Evolutionary conservation across 2,888 invertebrate genomes (phyloP), one percentile per base, ranked within the genome.

Genomic region (Folsomia candida): DNA sequence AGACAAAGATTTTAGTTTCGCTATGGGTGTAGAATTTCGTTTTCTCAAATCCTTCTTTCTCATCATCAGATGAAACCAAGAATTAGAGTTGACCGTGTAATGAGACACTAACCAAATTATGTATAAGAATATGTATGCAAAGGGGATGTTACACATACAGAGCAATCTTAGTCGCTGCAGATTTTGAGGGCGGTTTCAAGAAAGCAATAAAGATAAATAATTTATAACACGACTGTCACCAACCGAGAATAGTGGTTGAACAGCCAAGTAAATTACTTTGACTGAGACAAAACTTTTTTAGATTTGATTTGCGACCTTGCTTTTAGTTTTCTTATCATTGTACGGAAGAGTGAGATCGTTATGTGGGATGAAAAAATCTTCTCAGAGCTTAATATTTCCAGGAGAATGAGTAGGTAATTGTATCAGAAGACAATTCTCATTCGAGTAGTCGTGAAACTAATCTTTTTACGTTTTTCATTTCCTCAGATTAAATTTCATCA

Each of bases 201-300:
- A 66, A 67, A 63, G 74, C 74, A 74, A 74, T 74, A 74, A 74
- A 71, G 74, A 74, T 74, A 74, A 71, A 74, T 74, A 74, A 74
- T 74, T 74, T 74, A 74, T 71, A 71, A 71, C 62, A 60, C 59
- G 69, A 71, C 70, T 73, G 73, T 73, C 73, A 71, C 73, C 73
- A 71, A 70, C 59, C 37, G 37, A 37, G 37, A 9, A 37, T 37
- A 14, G 37, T 37, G 37, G 37, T 37, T 37, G 37, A 37, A 37
- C 37, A 37, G 14, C 14, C 37, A 37, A 54, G 20, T 54, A 54
- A 54, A 54, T 54, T 54, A 54, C 54, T 54, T 22, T 22, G 54
- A 37, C 37, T 37, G 54, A 69, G 67, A 72, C 69, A 72, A 51
- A 60, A 65, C 47, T 26, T 72, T 68, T 69, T 67, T 58, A 68